phyloP scores from a whole-genome alignment of 2,113 vertebrate species.

The Corythaeola cristata region DNA sequence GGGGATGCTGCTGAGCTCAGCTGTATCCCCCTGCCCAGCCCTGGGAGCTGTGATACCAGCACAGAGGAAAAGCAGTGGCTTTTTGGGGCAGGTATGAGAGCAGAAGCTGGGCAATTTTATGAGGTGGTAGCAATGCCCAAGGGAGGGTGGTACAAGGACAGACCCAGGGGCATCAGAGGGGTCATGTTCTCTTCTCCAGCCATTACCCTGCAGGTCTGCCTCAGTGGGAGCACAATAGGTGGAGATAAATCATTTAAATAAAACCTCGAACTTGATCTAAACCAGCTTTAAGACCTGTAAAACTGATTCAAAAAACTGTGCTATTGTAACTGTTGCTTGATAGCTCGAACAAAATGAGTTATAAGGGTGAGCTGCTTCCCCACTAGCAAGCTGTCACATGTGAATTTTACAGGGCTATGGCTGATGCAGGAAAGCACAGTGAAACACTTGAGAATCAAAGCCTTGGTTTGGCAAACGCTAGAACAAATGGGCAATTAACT shows the following conservation, averaged over 20 bases:
- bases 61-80: background rate
- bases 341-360: slow-evolving; percentile 16
- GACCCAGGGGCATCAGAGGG: background rate
- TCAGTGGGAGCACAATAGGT: background rate
- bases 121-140: background rate
- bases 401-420: background rate
- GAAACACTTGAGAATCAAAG: slow-evolving; percentile 48
- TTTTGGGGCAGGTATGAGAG: background rate
- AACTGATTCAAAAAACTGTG: background rate
- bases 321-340: background rate
- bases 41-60: background rate
- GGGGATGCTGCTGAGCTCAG: background rate
- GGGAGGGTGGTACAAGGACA: background rate
- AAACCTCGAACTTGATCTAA: background rate
- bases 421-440: background rate
- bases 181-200: background rate
- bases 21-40: background rate
- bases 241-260: background rate
- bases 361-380: background rate
- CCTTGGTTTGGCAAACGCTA: slow-evolving; percentile 29
- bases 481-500: slow-evolving; percentile 51
- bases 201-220: background rate
- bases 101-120: background rate
- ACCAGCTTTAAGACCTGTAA: slow-evolving; percentile 5
- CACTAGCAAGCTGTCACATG: background rate